Evolutionary conservation across 2,888 invertebrate genomes (phyloP).

Genomic region (Eupithecia subfuscata): DNA sequence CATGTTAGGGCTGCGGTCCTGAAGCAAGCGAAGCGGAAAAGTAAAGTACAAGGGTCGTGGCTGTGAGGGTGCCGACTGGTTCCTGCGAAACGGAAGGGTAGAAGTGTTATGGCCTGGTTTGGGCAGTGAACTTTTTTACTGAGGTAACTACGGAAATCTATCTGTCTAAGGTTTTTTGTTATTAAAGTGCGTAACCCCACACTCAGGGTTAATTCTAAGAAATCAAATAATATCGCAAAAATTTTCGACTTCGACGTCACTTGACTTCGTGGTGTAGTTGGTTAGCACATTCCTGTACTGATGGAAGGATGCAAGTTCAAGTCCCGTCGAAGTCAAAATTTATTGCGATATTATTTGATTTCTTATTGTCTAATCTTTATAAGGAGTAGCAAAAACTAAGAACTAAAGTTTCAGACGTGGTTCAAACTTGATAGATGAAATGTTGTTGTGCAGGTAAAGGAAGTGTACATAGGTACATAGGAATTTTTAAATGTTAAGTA

Average conservation of each 20-base stretch:
- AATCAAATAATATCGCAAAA: too few species aligned
- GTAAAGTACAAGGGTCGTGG: slow-evolving; percentile 19
- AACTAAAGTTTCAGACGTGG: not conserved
- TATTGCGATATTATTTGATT: too few species aligned
- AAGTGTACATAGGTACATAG: not conserved
- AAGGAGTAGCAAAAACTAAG: not conserved
- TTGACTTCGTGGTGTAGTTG: too few species aligned
- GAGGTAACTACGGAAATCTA: not conserved
- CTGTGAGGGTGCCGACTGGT: slow-evolving; percentile 3
- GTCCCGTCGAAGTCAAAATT: too few species aligned
- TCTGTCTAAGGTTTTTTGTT: not conserved
- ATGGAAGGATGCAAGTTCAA: too few species aligned
- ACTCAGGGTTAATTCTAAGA: too few species aligned
- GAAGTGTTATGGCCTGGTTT: slow-evolving; percentile 4
- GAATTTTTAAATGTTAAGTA: too few species aligned
- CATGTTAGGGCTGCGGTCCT: slow-evolving; percentile 46
- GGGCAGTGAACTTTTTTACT: not conserved
- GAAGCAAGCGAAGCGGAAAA: slow-evolving; percentile 41
- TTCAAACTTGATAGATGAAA: not conserved
- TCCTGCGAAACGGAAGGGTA: not conserved
- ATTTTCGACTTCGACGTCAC: too few species aligned
- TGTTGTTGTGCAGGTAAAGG: not conserved
- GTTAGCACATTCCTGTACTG: too few species aligned
- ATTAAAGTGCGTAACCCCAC: too few species aligned
- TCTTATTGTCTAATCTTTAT: too few species aligned